Evolutionary conservation across 2,797 vertebrate genomes (phyloP).

Genomic region (Botia almorhae): DNA sequence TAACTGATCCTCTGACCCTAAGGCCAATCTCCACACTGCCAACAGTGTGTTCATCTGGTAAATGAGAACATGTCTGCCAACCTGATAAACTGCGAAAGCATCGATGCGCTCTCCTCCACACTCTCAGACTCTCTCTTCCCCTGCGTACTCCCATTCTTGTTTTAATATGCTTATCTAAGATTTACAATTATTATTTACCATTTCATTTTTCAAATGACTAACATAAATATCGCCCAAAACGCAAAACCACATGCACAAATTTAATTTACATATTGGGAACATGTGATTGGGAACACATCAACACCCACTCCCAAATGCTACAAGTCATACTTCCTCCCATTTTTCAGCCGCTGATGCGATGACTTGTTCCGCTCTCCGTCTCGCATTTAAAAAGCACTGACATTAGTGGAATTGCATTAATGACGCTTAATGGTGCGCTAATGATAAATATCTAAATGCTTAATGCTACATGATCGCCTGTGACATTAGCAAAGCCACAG

Average conservation of each 20-base stretch:
- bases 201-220: conserved; percentile 19
- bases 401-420: conserved; percentile 59
- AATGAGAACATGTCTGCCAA: conserved; percentile 63
- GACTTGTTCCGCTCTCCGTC: conserved; percentile 20
- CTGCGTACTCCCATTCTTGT: neutral
- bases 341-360: conserved; percentile 40
- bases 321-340: conserved; percentile 24
- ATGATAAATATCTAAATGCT: conserved; percentile 63
- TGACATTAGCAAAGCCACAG: conserved; percentile 57
- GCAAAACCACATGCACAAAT: neutral
- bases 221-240: conserved; percentile 6
- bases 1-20: conserved; percentile 59
- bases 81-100: conserved; percentile 62
- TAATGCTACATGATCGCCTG: conserved; percentile 62
- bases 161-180: neutral
- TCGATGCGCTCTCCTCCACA: neutral
- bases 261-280: conserved; percentile 21
- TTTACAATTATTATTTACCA: neutral
- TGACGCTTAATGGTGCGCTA: conserved; percentile 50
- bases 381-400: conserved; percentile 49
- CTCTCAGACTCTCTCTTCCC: neutral
- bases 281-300: conserved; percentile 22
- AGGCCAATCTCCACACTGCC: conserved; percentile 53
- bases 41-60: conserved; percentile 63
- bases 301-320: conserved; percentile 8